Percentiles rank a stretch among this genome's conserved stretches.
Evolutionary conservation across 2,888 invertebrate genomes (phyloP).

Genomic region (Eupithecia inturbata): DNA sequence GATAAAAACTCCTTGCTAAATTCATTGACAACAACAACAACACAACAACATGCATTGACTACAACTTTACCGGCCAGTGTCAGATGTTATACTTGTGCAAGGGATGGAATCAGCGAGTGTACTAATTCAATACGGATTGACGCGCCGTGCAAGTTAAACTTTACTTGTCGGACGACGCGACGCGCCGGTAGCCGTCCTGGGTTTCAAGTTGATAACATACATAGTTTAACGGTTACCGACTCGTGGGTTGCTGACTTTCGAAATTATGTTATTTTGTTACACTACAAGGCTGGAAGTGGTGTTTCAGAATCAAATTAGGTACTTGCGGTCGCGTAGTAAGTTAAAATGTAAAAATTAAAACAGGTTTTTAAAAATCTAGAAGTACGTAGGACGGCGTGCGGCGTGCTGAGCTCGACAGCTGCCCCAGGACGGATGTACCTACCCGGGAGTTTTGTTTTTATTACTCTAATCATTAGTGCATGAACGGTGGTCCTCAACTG

Average conservation of each 20-base stretch:
- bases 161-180: conserved; percentile 30
- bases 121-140: conserved; percentile 42
- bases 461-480: too few species aligned
- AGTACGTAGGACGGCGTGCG: too few species aligned
- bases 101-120: conserved; percentile 32
- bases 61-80: conserved; percentile 3
- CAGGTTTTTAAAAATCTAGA: too few species aligned
- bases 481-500: too few species aligned
- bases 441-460: too few species aligned
- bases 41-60: too few species aligned
- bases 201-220: conserved; percentile 53
- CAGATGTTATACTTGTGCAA: conserved; percentile 7
- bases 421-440: too few species aligned
- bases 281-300: not conserved
- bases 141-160: conserved; percentile 41
- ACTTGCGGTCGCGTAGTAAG: too few species aligned
- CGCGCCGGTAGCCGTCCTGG: conserved; percentile 44
- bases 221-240: conserved; percentile 51
- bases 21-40: not conserved
- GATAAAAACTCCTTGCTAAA: not conserved
- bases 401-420: too few species aligned
- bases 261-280: not conserved
- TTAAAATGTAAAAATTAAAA: too few species aligned
- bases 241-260: conserved; percentile 26
- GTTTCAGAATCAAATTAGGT: not conserved